These are phyloP conservation scores for Scatophagus argus DNA, from an alignment of 2,113 vertebrate genomes.

Conservation along the genomic window DNA sequence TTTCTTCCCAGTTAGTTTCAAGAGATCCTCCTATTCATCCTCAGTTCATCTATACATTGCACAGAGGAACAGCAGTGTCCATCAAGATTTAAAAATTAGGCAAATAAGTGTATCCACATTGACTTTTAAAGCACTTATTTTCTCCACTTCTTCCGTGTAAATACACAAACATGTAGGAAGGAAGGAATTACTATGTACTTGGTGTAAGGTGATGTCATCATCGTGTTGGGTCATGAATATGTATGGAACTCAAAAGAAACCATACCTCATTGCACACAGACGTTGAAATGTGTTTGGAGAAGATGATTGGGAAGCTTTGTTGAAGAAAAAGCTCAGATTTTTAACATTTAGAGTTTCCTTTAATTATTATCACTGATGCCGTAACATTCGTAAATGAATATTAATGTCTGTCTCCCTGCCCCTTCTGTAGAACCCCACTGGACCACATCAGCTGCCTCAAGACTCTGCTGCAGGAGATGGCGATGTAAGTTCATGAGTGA, in stretches of 20 bases:
- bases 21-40: not conserved
- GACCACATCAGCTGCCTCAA: slow-evolving; percentile 46
- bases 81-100: not conserved
- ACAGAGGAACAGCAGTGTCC: not conserved
- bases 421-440: slow-evolving; percentile 36
- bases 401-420: slow-evolving; percentile 11
- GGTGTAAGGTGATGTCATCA: not conserved
- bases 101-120: no score
- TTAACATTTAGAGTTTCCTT: not conserved
- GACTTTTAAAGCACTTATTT: no score
- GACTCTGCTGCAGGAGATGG: slow-evolving; percentile 27
- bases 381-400: not conserved
- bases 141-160: no score
- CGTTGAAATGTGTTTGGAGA: not conserved
- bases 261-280: not conserved
- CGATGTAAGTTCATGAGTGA: slow-evolving; percentile 52
- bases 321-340: not conserved
- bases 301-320: not conserved
- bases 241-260: not conserved
- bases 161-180: not conserved
- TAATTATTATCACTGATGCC: not conserved
- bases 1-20: not conserved
- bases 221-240: not conserved
- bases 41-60: not conserved
- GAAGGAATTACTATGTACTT: not conserved